phyloP scores from a whole-genome alignment of 2,797 vertebrate genomes.

The Neomorphus geoffroyi region DNA sequence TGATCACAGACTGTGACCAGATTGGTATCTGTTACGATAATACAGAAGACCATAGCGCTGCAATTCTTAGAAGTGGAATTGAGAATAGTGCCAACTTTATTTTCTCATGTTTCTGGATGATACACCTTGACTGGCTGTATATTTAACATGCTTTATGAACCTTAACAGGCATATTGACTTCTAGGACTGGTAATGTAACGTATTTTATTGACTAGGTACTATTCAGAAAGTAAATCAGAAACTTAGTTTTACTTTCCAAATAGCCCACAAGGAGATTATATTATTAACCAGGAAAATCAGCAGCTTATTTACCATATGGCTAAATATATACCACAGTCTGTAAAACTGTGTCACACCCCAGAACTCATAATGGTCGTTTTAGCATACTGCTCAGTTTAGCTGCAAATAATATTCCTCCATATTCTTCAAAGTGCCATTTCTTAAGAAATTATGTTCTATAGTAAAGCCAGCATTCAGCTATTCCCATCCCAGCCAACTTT shows the following conservation, averaged over 20 bases:
- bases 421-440: background rate
- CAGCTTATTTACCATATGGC: background rate
- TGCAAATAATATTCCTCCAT: background rate
- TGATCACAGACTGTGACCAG: background rate
- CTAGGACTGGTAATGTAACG: background rate
- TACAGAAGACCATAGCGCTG: background rate
- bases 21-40: background rate
- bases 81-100: background rate
- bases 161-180: background rate
- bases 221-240: background rate
- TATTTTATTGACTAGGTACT: background rate
- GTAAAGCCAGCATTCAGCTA: background rate
- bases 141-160: background rate
- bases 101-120: background rate
- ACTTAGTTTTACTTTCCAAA: background rate
- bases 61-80: background rate
- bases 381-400: background rate
- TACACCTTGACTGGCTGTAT: background rate
- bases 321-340: background rate
- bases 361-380: background rate
- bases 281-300: background rate
- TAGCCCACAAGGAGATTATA: background rate
- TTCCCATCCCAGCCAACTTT: background rate
- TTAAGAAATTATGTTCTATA: background rate
- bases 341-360: background rate